A percentile compares a stretch with the other conserved stretches of the same genome.
phyloP scores from a whole-genome alignment of 2,113 vertebrate genomes.

The Hemichromis elongatus region DNA sequence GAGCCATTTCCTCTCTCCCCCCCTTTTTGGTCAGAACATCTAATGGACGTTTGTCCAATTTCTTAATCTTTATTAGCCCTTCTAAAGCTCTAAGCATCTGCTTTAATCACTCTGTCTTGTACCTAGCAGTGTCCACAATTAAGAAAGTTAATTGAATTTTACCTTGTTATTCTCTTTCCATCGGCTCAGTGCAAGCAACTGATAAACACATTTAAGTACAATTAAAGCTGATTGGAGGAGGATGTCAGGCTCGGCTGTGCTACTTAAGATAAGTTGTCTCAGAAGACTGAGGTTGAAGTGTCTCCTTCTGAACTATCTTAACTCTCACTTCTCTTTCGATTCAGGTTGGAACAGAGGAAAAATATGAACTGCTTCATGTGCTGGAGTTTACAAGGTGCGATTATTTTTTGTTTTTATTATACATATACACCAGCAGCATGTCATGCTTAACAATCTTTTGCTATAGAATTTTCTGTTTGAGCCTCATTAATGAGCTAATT shows the following conservation, averaged over 20 bases:
- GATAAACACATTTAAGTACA: slow-evolving; percentile 51
- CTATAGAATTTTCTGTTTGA: not conserved
- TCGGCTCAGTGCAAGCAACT: slow-evolving; percentile 17
- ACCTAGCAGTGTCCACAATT: slow-evolving; percentile 31
- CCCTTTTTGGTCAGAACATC: slow-evolving; percentile 8
- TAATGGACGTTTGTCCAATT: slow-evolving; percentile 9
- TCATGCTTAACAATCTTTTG: not conserved
- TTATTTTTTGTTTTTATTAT: not conserved
- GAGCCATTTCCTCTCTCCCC: not conserved
- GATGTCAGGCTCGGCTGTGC: not conserved
- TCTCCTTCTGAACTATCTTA: not conserved
- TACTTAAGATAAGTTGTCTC: slow-evolving; percentile 10
- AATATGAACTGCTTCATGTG: slow-evolving; percentile 91
- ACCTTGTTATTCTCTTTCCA: slow-evolving; percentile 41
- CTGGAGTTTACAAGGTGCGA: slow-evolving; percentile 95
- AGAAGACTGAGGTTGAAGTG: not conserved
- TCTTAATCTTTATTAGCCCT: slow-evolving; percentile 49
- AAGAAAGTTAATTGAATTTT: slow-evolving; percentile 58
- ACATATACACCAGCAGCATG: not conserved
- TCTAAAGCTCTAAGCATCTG: slow-evolving; percentile 12
- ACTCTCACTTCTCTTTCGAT: slow-evolving; percentile 9
- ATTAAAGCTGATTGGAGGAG: slow-evolving; percentile 40
- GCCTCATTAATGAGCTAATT: not conserved
- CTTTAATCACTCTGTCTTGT: slow-evolving; percentile 51
- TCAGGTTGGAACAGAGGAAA: slow-evolving; percentile 86